These are phyloP conservation scores for Phyllopteryx taeniolatus DNA, from an alignment of 2,113 vertebrate species.

Conservation along the genomic window DNA sequence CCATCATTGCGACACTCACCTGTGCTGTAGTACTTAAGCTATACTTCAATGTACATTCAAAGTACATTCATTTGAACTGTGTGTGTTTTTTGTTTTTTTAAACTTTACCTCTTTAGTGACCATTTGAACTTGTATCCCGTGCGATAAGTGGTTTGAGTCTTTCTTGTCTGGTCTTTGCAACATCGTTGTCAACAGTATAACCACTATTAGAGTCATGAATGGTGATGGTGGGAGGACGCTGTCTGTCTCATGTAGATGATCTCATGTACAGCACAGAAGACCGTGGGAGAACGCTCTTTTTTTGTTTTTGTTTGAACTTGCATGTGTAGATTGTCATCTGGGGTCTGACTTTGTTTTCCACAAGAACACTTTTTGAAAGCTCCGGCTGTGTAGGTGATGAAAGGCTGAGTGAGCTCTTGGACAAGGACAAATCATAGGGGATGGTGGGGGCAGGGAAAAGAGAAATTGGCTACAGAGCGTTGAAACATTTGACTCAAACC, in stretches of 20 bases:
- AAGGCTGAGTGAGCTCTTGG: constrained; percentile 63
- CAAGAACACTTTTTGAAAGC: constrained; percentile 51
- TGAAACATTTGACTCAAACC: constrained; percentile 70
- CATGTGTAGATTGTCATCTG: constrained; percentile 40
- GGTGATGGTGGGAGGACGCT: neutral
- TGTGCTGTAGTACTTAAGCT: neutral
- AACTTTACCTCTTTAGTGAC: neutral
- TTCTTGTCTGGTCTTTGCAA: neutral
- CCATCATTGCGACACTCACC: neutral
- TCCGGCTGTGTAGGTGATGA: constrained; percentile 64
- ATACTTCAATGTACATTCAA: neutral
- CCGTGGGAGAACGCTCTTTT: constrained; percentile 18
- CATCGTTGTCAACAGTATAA: neutral
- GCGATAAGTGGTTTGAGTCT: neutral
- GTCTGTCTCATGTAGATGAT: constrained; percentile 1
- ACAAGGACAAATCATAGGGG: constrained; percentile 61
- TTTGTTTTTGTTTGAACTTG: constrained; percentile 32
- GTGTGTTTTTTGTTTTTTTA: too few relatives aligned
- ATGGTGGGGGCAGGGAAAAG: constrained; percentile 36
- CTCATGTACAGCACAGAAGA: constrained; percentile 4
- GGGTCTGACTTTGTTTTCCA: constrained; percentile 41
- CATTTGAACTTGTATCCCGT: neutral
- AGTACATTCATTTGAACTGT: neutral
- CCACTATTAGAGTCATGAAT: constrained; percentile 1
- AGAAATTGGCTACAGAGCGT: constrained; percentile 51